Evolutionary conservation across 1,140 invertebrate species (phyloP), one percentile per base, ranked within the genome.

Genomic region (Ladona fulva): DNA sequence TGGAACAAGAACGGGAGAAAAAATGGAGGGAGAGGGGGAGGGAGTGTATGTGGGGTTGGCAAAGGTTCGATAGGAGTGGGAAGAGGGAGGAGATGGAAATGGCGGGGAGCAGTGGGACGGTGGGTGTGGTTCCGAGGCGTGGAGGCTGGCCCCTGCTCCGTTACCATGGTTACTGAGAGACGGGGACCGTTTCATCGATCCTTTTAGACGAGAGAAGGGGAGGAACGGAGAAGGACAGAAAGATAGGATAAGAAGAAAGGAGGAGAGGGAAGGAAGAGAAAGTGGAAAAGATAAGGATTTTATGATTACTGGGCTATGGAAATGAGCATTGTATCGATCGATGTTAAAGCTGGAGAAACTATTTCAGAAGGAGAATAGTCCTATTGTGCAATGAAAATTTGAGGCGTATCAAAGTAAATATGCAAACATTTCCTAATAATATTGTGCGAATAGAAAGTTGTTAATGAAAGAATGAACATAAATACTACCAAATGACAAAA

Each of bases 81-180:
- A n/a, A n/a, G n/a, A n/a, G n/a, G n/a, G n/a, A n/a, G n/a, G n/a
- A n/a, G n/a, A n/a, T n/a, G n/a, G 29, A 8, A 37, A 37, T 37
- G 29, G 29, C 29, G 29, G 29, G 29, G 29, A 37, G 29, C 29
- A 37, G 52, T 19, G 52, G n/a, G 52, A 66, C 52, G 52, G 52
- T 66, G 52, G 52, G 52, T 66, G 52, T 66, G 52, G 52, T 66
- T 66, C 52, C 14, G 52, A 66, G 52, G 52, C 52, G 52, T 66
- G 52, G 52, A 66, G 52, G n/a, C 52, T 66, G 52, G 52, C 52
- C 52, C 52, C 52, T 66, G 52, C 52, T 66, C 52, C 52, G 52
- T 66, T 66, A 19, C 52, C 52, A 66, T 66, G 52, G 52, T 66
- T 66, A 66, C 52, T 66, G 16, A 22, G 52, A 16, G 52, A 19